These are phyloP conservation scores for Sogatella furcifera DNA, from an alignment of 1,140 invertebrate genomes.

Conservation along the genomic window DNA sequence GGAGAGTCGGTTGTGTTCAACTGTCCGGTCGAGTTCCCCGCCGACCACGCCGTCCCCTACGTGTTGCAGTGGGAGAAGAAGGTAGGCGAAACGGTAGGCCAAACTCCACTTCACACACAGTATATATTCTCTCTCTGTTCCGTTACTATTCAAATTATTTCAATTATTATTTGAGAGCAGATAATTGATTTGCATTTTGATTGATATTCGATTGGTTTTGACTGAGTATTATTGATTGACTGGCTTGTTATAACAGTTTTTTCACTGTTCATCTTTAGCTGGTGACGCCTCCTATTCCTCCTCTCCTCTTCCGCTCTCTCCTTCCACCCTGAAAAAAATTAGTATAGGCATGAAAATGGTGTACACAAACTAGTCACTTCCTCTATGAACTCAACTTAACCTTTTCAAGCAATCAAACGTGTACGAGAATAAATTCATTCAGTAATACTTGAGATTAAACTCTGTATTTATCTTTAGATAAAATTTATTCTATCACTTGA, in stretches of 20 bases:
- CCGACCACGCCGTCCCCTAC: slow-evolving; percentile 87
- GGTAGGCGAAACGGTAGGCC: slow-evolving; percentile 82
- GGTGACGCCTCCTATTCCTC: not conserved
- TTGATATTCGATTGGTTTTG: too few relatives aligned
- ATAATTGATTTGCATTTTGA: too few relatives aligned
- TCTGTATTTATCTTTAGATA: too few relatives aligned
- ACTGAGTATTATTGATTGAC: not conserved
- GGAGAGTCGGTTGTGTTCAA: slow-evolving; percentile 93
- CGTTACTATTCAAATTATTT: not conserved
- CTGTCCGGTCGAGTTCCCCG: slow-evolving; percentile 91
- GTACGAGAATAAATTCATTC: too few relatives aligned
- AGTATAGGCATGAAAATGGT: too few relatives aligned
- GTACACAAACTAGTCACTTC: too few relatives aligned
- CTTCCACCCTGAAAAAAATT: too few relatives aligned
- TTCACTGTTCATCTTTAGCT: not conserved
- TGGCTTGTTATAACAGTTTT: not conserved
- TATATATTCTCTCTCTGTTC: slow-evolving; percentile 17
- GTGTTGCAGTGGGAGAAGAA: slow-evolving; percentile 97
- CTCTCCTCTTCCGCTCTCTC: too few relatives aligned
- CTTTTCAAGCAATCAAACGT: too few relatives aligned
- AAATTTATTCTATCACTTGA: too few relatives aligned
- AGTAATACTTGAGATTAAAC: too few relatives aligned
- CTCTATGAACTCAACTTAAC: too few relatives aligned
- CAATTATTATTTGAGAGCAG: not conserved
- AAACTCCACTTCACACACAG: slow-evolving; percentile 15